These are phyloP conservation scores for Typhlichthys subterraneus DNA, from an alignment of 2,797 vertebrate species.

Conservation along the genomic window DNA sequence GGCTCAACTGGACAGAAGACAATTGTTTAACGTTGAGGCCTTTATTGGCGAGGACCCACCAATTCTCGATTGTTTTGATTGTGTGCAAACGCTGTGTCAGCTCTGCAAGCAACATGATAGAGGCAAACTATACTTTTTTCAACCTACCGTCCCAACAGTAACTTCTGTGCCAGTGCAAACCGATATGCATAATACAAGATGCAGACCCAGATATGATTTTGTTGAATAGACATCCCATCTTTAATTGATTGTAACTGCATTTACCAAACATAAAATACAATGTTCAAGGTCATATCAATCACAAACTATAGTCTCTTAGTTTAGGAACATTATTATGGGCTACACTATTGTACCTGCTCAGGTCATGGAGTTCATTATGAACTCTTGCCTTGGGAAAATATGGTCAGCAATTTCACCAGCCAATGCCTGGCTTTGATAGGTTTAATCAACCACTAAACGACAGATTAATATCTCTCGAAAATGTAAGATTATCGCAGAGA, in stretches of 20 bases:
- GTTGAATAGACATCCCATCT: neutral
- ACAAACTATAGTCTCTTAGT: too few relatives aligned
- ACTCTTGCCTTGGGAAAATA: slow-evolving; percentile 27
- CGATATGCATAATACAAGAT: slow-evolving; percentile 37
- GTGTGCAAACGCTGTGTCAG: slow-evolving; percentile 51
- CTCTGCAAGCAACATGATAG: slow-evolving; percentile 43
- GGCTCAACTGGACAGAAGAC: slow-evolving; percentile 25
- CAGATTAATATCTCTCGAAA: slow-evolving; percentile 55
- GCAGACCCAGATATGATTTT: slow-evolving; percentile 24
- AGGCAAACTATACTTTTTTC: slow-evolving; percentile 21
- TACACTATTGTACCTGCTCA: slow-evolving; percentile 10
- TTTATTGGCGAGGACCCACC: slow-evolving; percentile 52
- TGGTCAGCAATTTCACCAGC: slow-evolving; percentile 50
- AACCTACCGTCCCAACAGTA: slow-evolving; percentile 27
- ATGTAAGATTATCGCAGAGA: slow-evolving; percentile 51
- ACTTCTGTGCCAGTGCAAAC: slow-evolving; percentile 30
- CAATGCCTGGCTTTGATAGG: slow-evolving; percentile 53
- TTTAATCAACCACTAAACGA: slow-evolving; percentile 69
- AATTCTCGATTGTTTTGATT: slow-evolving; percentile 70
- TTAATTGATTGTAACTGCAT: neutral
- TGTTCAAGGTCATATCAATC: neutral
- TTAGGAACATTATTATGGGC: neutral
- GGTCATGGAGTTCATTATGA: slow-evolving; percentile 51
- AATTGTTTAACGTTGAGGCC: slow-evolving; percentile 49
- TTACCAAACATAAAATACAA: neutral